Evolutionary conservation across 2,797 vertebrate genomes (phyloP).

Genomic region (Enteromius argenteus): DNA sequence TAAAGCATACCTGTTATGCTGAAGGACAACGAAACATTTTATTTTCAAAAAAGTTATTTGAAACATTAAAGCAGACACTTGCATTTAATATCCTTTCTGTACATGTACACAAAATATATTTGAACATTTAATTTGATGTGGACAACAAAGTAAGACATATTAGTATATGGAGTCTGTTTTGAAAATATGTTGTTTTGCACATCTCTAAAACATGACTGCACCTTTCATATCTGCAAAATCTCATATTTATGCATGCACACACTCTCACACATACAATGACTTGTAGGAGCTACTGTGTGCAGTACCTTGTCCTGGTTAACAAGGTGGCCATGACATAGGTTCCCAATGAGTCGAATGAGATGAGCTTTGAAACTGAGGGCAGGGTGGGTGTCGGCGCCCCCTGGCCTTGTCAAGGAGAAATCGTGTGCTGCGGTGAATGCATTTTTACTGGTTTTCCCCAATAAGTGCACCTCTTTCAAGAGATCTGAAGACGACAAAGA

Average conservation of each 20-base stretch:
- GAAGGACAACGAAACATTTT: background rate
- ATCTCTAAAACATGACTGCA: background rate
- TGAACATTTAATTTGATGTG: background rate
- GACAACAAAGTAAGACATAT: background rate
- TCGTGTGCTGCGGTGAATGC: slow-evolving; percentile 84
- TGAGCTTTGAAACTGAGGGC: slow-evolving; percentile 92
- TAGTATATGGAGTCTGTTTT: background rate
- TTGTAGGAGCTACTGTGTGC: background rate
- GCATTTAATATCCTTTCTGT: background rate
- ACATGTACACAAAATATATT: background rate
- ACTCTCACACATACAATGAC: no score
- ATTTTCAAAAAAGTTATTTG: background rate
- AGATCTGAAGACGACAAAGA: slow-evolving; percentile 79
- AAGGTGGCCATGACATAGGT: slow-evolving; percentile 87
- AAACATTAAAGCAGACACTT: background rate
- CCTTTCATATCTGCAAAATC: background rate
- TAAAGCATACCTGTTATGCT: background rate
- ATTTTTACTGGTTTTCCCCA: slow-evolving; percentile 85
- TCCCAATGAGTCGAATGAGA: slow-evolving; percentile 93
- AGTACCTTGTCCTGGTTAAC: slow-evolving; percentile 92
- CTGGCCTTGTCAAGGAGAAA: slow-evolving; percentile 73
- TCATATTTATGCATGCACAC: background rate
- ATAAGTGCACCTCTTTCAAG: slow-evolving; percentile 84
- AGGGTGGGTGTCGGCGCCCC: slow-evolving; percentile 69
- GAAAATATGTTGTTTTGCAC: background rate